These are phyloP conservation scores for Schizothorax lantsangensis DNA, from an alignment of 2,797 vertebrate genomes.

Conservation along the genomic window DNA sequence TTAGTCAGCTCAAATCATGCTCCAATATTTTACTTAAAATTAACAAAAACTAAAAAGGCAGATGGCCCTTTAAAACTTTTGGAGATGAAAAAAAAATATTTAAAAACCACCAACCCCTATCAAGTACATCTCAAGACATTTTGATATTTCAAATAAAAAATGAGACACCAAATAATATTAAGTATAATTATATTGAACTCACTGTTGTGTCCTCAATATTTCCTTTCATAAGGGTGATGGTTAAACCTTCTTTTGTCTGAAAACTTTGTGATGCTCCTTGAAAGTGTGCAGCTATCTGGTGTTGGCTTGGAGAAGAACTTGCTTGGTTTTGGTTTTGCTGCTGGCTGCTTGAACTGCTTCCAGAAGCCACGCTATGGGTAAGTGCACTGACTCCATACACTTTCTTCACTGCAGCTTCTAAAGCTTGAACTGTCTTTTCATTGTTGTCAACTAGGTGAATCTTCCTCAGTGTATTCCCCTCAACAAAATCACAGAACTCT, in stretches of 20 bases:
- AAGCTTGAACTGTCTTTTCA: constrained; percentile 64
- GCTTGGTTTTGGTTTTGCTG: not conserved
- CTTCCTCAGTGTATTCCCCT: constrained; percentile 68
- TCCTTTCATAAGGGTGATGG: constrained; percentile 74
- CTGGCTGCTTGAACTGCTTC: constrained; percentile 8
- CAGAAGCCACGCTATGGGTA: not conserved
- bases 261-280: constrained; percentile 44
- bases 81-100: not conserved
- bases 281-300: not conserved
- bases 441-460: constrained; percentile 81
- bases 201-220: constrained; percentile 80
- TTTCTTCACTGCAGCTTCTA: constrained; percentile 70
- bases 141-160: too few relatives aligned
- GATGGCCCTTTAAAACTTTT: not conserved
- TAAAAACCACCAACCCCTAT: too few relatives aligned
- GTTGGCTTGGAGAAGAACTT: constrained; percentile 34
- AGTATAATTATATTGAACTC: constrained; percentile 58
- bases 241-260: constrained; percentile 80
- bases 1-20: not conserved
- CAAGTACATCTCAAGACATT: too few relatives aligned
- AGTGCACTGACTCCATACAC: constrained; percentile 65
- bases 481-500: constrained; percentile 71
- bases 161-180: not conserved
- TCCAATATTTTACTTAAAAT: not conserved
- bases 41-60: not conserved